Percentiles rank a stretch among this genome's conserved stretches.
phyloP scores from a whole-genome alignment of 2,113 vertebrate species.

The Macaca nemestrina region DNA sequence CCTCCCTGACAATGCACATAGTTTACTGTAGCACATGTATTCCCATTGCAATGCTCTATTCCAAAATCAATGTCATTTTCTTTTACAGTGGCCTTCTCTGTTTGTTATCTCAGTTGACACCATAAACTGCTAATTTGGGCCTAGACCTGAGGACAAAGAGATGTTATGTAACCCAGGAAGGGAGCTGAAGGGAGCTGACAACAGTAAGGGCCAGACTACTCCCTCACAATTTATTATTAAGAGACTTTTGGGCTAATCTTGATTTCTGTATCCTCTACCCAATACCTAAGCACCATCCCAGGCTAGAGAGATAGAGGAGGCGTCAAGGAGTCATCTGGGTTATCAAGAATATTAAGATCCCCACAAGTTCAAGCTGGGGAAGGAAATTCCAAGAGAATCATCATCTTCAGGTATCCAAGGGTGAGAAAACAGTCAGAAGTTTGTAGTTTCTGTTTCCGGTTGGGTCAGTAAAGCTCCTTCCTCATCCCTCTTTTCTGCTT shows the following conservation, averaged over 20 bases:
- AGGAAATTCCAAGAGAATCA: background rate
- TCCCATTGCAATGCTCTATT: background rate
- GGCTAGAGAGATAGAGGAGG: background rate
- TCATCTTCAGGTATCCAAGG: background rate
- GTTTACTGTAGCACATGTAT: background rate
- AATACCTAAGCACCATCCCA: background rate
- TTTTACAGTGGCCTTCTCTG: background rate
- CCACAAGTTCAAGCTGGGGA: background rate
- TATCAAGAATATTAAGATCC: background rate
- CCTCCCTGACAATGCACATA: background rate
- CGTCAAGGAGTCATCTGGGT: background rate
- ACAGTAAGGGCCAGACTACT: background rate
- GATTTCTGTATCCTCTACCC: background rate
- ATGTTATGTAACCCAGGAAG: background rate
- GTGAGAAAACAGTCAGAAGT: no score
- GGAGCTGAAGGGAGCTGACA: background rate
- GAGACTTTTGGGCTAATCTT: background rate
- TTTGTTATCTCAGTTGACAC: background rate
- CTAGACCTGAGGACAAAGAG: background rate
- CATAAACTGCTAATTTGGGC: background rate
- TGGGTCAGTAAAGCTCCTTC: no score
- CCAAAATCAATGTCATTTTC: background rate
- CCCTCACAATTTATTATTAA: background rate
- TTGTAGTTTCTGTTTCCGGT: no score
- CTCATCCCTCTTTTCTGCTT: no score